Base-by-base conservation (phyloP, 2,113 vertebrate genomes). In the Murina feae region DNA sequence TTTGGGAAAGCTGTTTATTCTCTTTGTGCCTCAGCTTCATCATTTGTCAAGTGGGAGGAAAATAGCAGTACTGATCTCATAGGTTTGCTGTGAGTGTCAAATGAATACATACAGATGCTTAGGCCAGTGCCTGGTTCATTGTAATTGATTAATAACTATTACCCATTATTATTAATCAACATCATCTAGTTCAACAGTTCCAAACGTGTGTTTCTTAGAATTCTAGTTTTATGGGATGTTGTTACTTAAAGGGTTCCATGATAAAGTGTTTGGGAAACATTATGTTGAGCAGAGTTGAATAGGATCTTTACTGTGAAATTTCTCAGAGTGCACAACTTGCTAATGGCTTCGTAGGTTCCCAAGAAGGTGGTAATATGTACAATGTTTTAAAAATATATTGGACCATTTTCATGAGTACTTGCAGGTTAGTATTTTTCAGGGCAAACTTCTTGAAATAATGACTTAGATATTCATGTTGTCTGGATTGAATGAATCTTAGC, bases 261-360 rank as follows among this genome's bases (percentile, higher is more conserved):
- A 86, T 47, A 79, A 86, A 86, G 30, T 86, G 63, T 91, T 91
- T 91, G 51, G 30, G 25, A 89, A 95, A 86, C 8, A 85, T 25
- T 74, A 63, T 17, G 4, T 75, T 89, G 47, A 68, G 28, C 9
- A 23, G 65, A 58, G 55, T 25, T 75, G 66, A 90, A 68, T 5
- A 69, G 42, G 20, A 75, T 86, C 66, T 75, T 90, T 74, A 60
- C 13, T 37, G 65, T 2, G 39, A 14, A 42, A 83, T 95, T 81
- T 96, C 37, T 95, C 65, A 72, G 74, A 87, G 32, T 81, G 18
- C 5, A 39, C 76, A 88, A 90, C 58, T 97, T 96, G 72, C 63
- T 90, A 83, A 90, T 65, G 23, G 18, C 9, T 89, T 94, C 2
- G 9, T 74, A 49, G 80, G 75, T 76, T 96, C 90, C 42, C 25